Evolutionary conservation across 2,888 invertebrate genomes (phyloP), one percentile per base, ranked within the genome.

Genomic region (Meteorus cinctellus): DNA sequence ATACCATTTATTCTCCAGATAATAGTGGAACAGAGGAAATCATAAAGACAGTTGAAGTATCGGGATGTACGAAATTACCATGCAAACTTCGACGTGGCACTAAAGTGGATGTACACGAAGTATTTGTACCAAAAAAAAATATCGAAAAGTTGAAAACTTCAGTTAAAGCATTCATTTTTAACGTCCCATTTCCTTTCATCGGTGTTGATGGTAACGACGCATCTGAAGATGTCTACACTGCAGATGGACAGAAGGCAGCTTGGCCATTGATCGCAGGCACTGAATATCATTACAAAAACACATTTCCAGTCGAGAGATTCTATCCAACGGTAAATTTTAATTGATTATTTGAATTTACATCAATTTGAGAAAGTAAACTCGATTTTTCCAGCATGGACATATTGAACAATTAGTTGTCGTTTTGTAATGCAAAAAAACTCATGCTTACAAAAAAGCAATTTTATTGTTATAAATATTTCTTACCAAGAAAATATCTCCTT

Each of bases 171-270:
- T 89, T 91, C 0, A 91, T 96, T 24, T 85, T 92, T 2, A 93
- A 93, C 0, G 85, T 95, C 0, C 90, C 92, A 0, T 84, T 96
- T 70, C 96, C 96, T 0, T 96, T 96, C 86, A 85, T 95, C 12
- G 96, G 96, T 10, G 95, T 95, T 16, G 94, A 96, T 86, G 94
- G 94, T 14, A 90, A 90, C 31, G 91, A 92, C 70, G 93, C 95
- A 41, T 96, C 96, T 83, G 90, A 91, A 29, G 92, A 93, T 81
- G 89, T 96, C 67, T 93, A 89, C 84, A 87, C 86, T 0, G 87
- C 86, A 0, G 91, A 92, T 77, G 94, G 93, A 0, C 92, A 91
- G 0, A 90, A 93, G 83, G 92, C 91, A 1, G 87, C 91, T 2
- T 96, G 96, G 79, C 94, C 96, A 0, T 89, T 96, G 65, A 92